Conservation (phyloP, 2,113 vertebrate species). For the Grallaria varia region DNA sequence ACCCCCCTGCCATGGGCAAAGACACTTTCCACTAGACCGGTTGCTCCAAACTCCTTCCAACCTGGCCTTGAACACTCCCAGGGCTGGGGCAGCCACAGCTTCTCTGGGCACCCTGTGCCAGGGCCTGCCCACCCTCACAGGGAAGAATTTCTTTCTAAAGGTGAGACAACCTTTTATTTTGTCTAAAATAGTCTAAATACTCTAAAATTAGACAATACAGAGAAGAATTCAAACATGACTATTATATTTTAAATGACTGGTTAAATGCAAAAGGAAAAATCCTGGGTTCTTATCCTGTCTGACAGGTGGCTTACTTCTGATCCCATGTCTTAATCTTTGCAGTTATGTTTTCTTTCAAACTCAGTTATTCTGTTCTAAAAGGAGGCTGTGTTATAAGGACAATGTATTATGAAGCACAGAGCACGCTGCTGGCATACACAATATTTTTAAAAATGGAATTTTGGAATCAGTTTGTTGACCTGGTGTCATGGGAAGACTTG, state of each 20-base stretch:
- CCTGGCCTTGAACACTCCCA: background rate
- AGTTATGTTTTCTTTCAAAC: constrained; percentile 17
- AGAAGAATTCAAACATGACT: background rate
- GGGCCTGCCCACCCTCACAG: background rate
- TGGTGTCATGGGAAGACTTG: background rate
- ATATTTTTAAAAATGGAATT: background rate
- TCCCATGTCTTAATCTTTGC: constrained; percentile 6
- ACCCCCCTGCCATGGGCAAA: background rate
- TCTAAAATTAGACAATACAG: background rate
- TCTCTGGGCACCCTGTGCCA: background rate
- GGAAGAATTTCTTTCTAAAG: background rate
- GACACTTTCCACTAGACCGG: background rate
- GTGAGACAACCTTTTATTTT: background rate
- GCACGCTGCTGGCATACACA: background rate
- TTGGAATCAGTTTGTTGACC: background rate
- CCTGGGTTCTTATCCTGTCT: constrained; percentile 11
- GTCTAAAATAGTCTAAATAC: background rate
- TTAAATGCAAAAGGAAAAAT: background rate
- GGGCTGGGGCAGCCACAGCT: background rate
- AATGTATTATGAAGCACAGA: background rate
- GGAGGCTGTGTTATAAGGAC: background rate
- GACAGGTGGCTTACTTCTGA: constrained; percentile 58
- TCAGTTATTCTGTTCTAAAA: background rate
- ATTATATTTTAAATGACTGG: background rate
- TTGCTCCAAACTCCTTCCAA: background rate